These are phyloP conservation scores for Drosophila truncata DNA, from an alignment of 1,140 invertebrate genomes.

Conservation along the genomic window DNA sequence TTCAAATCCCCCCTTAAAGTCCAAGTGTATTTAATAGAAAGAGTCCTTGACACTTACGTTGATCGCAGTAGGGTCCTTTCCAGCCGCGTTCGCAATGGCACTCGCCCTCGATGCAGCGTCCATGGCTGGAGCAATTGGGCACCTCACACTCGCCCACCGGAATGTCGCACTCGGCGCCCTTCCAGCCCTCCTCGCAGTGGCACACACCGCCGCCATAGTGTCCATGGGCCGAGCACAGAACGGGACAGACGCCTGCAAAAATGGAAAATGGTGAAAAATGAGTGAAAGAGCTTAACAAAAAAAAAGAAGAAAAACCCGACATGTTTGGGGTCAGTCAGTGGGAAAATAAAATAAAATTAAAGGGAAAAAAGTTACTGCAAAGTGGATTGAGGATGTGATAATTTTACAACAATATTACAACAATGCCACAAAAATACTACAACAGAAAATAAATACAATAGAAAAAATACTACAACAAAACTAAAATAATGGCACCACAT, in stretches of 20 bases:
- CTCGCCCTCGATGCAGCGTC: conserved; percentile 94
- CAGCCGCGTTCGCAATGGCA: conserved; percentile 96
- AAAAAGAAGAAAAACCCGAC: not conserved
- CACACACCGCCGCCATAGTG: conserved; percentile 98
- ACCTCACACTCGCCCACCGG: conserved; percentile 96
- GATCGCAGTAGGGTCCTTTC: conserved; percentile 94
- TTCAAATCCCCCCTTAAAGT: too few species aligned
- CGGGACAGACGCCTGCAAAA: conserved; percentile 95
- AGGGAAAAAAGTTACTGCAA: too few species aligned
- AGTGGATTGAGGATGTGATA: not conserved
- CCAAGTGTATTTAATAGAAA: not conserved
- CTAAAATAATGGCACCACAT: too few species aligned
- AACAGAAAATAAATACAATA: too few species aligned
- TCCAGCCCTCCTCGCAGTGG: conserved; percentile 98
- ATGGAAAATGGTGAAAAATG: conserved; percentile 6
- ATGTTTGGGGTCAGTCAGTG: conserved; percentile 12
- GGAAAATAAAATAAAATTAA: not conserved
- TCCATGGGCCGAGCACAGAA: conserved; percentile 98
- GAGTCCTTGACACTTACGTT: conserved; percentile 88
- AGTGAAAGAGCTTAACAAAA: conserved; percentile 30
- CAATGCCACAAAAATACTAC: too few species aligned
- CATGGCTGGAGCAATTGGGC: conserved; percentile 96
- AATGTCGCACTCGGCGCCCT: conserved; percentile 97
- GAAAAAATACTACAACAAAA: too few species aligned
- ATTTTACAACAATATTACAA: too few species aligned